Base-by-base conservation (phyloP, 2,888 invertebrate genomes). In the Sicus ferrugineus region DNA sequence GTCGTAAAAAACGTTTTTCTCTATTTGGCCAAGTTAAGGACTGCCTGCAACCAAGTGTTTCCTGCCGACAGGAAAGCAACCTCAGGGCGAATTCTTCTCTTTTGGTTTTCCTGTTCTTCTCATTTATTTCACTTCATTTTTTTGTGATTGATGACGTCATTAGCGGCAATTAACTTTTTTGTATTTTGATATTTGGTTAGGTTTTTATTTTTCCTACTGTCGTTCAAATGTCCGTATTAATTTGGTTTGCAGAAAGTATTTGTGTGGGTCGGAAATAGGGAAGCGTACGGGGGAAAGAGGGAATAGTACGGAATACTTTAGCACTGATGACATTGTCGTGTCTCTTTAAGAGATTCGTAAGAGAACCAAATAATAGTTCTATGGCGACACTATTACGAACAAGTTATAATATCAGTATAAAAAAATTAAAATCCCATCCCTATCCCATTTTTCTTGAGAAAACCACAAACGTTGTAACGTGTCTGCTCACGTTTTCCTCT, bases 91-190 rank as follows among this genome's bases (percentile, higher is more conserved):
- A 31, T 34, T 67, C 38, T 50, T 69, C 71, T 56, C 38, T 64
- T 52, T 38, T 38, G 30, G 9, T 21, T 58, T 23, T 71, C 56
- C 56, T 21, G 4, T 50, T 77, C 80, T 73, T 74, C 77, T 75
- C 62, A 42, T 52, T 70, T 70, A 73, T 79, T 74, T 69, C 70
- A 75, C 77, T 81, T 81, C 77, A 82, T 81, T 80, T 81, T 80
- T 77, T 77, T 81, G 78, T 82, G 81, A 82, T 82, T 81, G 82
- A 81, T 82, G 80, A 80, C 79, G 81, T 81, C 81, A 81, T 82
- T 81, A 81, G 81, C 80, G 79, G 81, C 83, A 82, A 82, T 81
- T 81, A 81, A 81, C 78, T 80, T 80, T 79, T 74, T 75, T 74
- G 76, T 64, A 68, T 67, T 70, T 48, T 59, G 48, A 16, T 31